Evolutionary conservation across 2,113 vertebrate species (phyloP), one percentile per base, ranked within the genome.

Genomic region (Oxyura jamaicensis): DNA sequence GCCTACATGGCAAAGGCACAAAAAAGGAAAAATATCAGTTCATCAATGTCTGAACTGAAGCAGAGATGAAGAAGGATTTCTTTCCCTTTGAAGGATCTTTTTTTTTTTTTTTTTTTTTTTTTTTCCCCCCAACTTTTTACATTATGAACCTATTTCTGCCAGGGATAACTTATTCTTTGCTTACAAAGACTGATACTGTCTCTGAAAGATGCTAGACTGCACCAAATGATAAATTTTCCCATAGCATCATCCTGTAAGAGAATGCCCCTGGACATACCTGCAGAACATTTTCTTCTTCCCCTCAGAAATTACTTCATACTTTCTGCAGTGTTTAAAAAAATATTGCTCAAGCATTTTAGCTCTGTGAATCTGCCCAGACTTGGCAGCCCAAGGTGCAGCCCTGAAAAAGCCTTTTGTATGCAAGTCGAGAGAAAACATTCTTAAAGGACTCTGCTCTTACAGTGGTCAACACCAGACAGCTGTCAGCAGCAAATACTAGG

Each of bases 401-500:
- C 87, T 95, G 48, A 79, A 93, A 85, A 91, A 91, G 55, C 82
- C 65, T 53, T 87, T 55, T 72, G 56, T 88, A 93, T 41, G 13
- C 41, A 96, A 86, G 62, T 39, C n/a, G 67, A 68, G 81, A 80
- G 53, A 89, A 94, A 86, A 93, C 91, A 69, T 65, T 67, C 58
- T 94, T 94, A 56, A 88, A 92, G 79, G 66, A 41, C 42, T 88
- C 73, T 92, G 56, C 42, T 95, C 22, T 91, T 86, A 88, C 8
- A 73, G 60, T 93, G 86, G 81, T 85, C 91, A 92, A 71, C 62
- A 90, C 75, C 88, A 83, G 96, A 94, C 83, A 96, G 65, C 83
- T 93, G 67, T 96, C 93, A 92, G 50, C 56, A 95, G 80, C 74
- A 97, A 96, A 91, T 35, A 74, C 12, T 4, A 83, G 94, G 69